These are phyloP conservation scores for Crematogaster levior DNA, from an alignment of 2,888 invertebrate genomes.

Conservation along the genomic window DNA sequence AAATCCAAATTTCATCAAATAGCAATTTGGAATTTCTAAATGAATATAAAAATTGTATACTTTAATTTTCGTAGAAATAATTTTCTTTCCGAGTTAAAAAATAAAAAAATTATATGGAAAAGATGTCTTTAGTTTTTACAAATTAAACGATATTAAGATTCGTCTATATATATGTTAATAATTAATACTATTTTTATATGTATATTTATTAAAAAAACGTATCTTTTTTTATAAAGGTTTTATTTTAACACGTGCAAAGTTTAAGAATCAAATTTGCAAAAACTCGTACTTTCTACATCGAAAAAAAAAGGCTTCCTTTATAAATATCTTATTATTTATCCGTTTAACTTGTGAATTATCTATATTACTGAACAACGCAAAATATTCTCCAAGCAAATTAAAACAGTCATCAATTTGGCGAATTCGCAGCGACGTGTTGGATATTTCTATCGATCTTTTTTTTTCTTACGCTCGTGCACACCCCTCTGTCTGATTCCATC, in stretches of 20 bases:
- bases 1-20: neutral
- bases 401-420: conserved; percentile 7
- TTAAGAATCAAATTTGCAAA: neutral
- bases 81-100: neutral
- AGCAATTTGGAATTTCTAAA: conserved; percentile 5
- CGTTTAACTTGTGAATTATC: too few relatives aligned
- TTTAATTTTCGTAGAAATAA: conserved; percentile 17
- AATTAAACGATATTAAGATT: neutral
- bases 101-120: neutral
- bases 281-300: neutral
- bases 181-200: neutral
- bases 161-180: neutral
- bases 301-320: too few relatives aligned
- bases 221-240: neutral
- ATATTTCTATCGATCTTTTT: conserved; percentile 45
- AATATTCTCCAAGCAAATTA: neutral
- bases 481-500: conserved; percentile 38
- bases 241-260: neutral
- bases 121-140: too few relatives aligned
- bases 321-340: neutral
- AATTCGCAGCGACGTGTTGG: neutral
- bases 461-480: conserved; percentile 42
- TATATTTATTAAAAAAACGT: neutral
- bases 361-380: neutral
- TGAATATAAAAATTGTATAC: neutral